Base-by-base conservation (phyloP, 2,888 invertebrate species). In the Lissocephala sabroskyi region DNA sequence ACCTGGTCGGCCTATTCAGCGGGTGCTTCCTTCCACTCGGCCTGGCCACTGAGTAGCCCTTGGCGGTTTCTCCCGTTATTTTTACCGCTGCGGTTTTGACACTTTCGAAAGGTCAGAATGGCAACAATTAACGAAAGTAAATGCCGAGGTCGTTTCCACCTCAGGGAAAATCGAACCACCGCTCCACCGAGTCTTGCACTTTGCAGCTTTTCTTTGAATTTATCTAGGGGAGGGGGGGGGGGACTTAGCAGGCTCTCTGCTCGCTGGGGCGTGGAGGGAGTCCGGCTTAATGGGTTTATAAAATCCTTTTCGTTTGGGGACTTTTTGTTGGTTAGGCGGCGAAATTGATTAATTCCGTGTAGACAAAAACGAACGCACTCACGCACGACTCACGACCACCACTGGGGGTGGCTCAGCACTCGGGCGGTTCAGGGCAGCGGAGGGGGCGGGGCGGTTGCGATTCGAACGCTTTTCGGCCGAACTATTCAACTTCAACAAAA, bases 111-210 rank as follows among this genome's bases (percentile, higher is more conserved):
- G 62, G 62, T 62, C 63, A 62, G 55, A 64, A 53, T 47, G 59
- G 48, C 59, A 62, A 51, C 63, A 64, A 61, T 62, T 65, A 64
- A 65, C 58, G 49, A 58, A 63, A 52, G 55, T 48, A 60, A 47
- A 43, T 47, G 53, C 43, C 41, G 50, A 47, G 33, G 35, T 46
- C 48, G 5, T 32, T 36, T 35, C 29, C n/a, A 2, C 37, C 23
- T 14, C 7, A 14, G 18, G 6, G 54, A 41, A 29, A 41, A 17
- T 23, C 23, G 30, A 18, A 41, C 5, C 10, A 9, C 29, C 6
- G 11, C 11, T 6, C 10, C 36, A 43, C 29, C 19, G 42, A n/a
- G 26, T 18, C 18, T 32, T 32, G 32, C 32, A n/a, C 29, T 11
- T 35, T 44, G n/a, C n/a, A n/a, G n/a, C n/a, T n/a, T n/a, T n/a